A percentile compares a stretch with the other conserved stretches of the same genome.
Evolutionary conservation across 2,797 vertebrate genomes (phyloP).

Genomic region (Orestias chungarensis): DNA sequence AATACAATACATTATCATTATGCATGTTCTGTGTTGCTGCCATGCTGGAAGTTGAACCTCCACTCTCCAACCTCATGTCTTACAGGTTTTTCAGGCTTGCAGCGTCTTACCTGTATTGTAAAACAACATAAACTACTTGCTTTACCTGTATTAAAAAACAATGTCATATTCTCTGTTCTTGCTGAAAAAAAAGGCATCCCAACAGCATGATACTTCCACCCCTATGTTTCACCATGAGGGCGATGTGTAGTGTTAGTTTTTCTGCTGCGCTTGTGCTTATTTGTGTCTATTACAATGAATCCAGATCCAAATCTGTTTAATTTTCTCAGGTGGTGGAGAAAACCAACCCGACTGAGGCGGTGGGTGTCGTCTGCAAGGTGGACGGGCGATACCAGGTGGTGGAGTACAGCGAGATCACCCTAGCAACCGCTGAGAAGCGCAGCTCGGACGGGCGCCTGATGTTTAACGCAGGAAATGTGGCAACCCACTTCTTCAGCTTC

Average conservation of each 20-base stretch:
- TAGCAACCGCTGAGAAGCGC: conserved; percentile 89
- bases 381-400: conserved; percentile 93
- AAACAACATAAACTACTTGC: too few relatives aligned
- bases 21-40: background rate
- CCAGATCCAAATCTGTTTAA: too few relatives aligned
- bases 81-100: background rate
- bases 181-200: background rate
- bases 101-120: too few relatives aligned
- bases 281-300: too few relatives aligned
- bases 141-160: too few relatives aligned
- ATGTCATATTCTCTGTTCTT: background rate
- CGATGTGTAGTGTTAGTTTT: background rate
- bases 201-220: background rate
- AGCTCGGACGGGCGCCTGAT: conserved; percentile 87
- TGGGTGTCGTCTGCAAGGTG: conserved; percentile 95
- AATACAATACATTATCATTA: too few relatives aligned
- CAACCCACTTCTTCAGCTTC: conserved; percentile 94
- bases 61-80: background rate
- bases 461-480: conserved; percentile 93
- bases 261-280: background rate
- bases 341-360: conserved; percentile 94
- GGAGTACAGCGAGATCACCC: conserved; percentile 97
- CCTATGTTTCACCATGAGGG: background rate
- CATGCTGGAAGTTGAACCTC: background rate
- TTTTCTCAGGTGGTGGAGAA: conserved; percentile 93